Conservation (phyloP, 2,888 invertebrate species). For the Caenorhabditis auriculariae region DNA sequence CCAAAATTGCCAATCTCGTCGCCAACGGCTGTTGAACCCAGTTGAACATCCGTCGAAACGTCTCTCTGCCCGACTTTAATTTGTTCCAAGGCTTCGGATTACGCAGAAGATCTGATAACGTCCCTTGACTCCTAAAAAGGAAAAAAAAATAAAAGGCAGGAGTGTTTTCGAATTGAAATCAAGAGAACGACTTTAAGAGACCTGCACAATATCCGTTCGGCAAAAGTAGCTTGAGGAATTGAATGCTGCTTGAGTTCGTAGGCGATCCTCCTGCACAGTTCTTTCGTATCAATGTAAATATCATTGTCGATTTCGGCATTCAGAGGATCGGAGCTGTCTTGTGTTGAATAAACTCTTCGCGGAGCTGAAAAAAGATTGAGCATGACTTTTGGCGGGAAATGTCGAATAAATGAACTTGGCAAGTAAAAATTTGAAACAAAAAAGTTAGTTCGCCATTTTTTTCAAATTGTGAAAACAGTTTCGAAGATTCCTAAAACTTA, state of each 20-base stretch:
- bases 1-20: conserved; percentile 55
- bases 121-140: conserved; percentile 61
- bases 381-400: not conserved
- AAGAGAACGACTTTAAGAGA: conserved; percentile 2
- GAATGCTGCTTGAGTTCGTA: conserved; percentile 78
- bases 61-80: conserved; percentile 63
- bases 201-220: conserved; percentile 58
- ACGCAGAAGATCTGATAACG: conserved; percentile 61
- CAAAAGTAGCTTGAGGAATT: conserved; percentile 85
- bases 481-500: not conserved
- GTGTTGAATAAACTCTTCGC: conserved; percentile 47
- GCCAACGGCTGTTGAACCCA: conserved; percentile 60
- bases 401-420: not conserved
- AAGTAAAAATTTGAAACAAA: not conserved
- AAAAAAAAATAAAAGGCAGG: not conserved
- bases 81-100: conserved; percentile 64
- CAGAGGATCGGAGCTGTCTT: conserved; percentile 54
- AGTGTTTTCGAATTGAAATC: not conserved
- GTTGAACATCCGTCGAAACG: conserved; percentile 62
- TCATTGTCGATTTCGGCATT: conserved; percentile 63
- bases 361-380: not conserved
- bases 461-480: not conserved
- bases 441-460: not conserved
- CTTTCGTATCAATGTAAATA: conserved; percentile 61
- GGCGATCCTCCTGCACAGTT: conserved; percentile 60